Percentiles rank a stretch among this genome's conserved stretches.
phyloP scores from a whole-genome alignment of 2,888 invertebrate species.

The Eucera pruinosa region DNA sequence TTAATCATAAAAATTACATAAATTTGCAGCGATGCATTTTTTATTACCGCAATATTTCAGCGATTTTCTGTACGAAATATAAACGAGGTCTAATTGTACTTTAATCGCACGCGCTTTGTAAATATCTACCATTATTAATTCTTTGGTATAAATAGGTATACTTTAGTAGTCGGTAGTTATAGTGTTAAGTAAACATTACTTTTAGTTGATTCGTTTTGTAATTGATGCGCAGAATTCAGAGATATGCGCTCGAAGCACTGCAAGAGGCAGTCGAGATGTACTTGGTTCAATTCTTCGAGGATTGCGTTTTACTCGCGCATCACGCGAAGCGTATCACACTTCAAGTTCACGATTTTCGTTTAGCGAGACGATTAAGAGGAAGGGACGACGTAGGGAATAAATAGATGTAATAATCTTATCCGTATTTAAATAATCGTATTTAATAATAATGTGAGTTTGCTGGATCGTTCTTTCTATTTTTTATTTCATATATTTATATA shows the following conservation, averaged over 20 bases:
- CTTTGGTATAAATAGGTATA: too few relatives aligned
- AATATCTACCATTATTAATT: too few relatives aligned
- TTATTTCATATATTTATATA: too few relatives aligned
- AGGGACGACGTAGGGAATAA: constrained; percentile 81
- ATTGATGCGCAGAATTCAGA: constrained; percentile 83
- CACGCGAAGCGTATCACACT: constrained; percentile 85
- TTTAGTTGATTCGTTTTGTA: too few relatives aligned
- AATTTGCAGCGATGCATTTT: too few relatives aligned
- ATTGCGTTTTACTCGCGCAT: constrained; percentile 83
- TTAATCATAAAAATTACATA: too few relatives aligned
- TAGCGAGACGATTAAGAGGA: constrained; percentile 83
- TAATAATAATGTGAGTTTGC: background rate
- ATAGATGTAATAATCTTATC: constrained; percentile 65
- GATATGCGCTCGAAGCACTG: constrained; percentile 83
- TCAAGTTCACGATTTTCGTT: constrained; percentile 84
- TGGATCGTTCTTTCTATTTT: background rate
- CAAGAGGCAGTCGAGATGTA: constrained; percentile 85
- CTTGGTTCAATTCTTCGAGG: constrained; percentile 85
- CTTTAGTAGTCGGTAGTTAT: too few relatives aligned
- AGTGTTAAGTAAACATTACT: too few relatives aligned
- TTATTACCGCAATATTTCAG: too few relatives aligned
- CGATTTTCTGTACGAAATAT: too few relatives aligned
- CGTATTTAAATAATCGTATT: background rate
- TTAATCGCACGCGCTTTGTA: too few relatives aligned
- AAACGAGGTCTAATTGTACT: too few relatives aligned